Percentiles rank a stretch among this genome's conserved stretches.
Conservation (phyloP, 1,140 invertebrate species). For the Eumeta japonica region DNA sequence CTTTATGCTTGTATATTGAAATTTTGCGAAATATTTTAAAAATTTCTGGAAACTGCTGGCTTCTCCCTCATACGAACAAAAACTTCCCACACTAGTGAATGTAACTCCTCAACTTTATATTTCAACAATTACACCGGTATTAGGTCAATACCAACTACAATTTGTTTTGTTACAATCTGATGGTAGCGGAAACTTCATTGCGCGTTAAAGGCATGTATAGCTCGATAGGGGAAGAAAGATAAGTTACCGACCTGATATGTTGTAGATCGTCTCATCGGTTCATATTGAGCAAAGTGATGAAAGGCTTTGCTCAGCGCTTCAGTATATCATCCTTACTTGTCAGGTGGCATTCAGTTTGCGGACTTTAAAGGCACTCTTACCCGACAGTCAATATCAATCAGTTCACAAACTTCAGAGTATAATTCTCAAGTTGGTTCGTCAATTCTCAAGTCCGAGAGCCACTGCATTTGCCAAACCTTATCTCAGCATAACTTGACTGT, state of each 20-base stretch:
- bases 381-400: slow-evolving; percentile 2
- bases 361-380: slow-evolving; percentile 7
- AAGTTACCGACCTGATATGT: slow-evolving; percentile 5
- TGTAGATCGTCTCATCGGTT: slow-evolving; percentile 2
- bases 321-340: slow-evolving; percentile 7
- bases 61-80: slow-evolving; percentile 14
- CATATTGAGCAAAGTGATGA: slow-evolving; percentile 8
- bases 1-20: slow-evolving; percentile 16
- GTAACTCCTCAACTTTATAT: slow-evolving; percentile 13
- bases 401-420: too few relatives aligned
- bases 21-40: slow-evolving; percentile 14
- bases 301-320: slow-evolving; percentile 5
- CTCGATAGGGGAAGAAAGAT: slow-evolving; percentile 1
- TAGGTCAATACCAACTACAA: slow-evolving; percentile 13
- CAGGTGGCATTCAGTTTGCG: not conserved
- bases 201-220: slow-evolving; percentile 8
- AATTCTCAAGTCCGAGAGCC: slow-evolving; percentile 16
- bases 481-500: slow-evolving; percentile 18
- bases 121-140: slow-evolving; percentile 13
- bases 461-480: slow-evolving; percentile 11
- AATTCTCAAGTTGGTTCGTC: slow-evolving; percentile 18
- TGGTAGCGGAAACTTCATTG: slow-evolving; percentile 7
- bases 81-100: slow-evolving; percentile 8
- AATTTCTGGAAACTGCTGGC: slow-evolving; percentile 7
- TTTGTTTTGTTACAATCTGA: slow-evolving; percentile 13